Evolutionary conservation across 2,113 vertebrate species (phyloP).

Genomic region (Stegastes partitus): DNA sequence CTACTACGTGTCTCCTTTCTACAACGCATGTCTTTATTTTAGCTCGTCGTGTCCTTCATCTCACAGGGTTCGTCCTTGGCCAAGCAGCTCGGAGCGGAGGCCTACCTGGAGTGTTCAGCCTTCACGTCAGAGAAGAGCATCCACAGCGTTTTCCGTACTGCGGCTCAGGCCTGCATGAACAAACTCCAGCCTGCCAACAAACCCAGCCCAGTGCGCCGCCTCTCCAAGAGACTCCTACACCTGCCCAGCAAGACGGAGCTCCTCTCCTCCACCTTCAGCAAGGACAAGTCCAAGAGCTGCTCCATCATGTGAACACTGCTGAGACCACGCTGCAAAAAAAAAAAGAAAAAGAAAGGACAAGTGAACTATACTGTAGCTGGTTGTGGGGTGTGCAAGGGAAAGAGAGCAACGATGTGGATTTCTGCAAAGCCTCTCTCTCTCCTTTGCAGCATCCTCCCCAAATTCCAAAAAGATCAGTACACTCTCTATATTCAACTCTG

Average conservation of each 20-base stretch:
- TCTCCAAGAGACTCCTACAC: slow-evolving; percentile 93
- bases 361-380: slow-evolving; percentile 22
- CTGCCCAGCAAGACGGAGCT: slow-evolving; percentile 91
- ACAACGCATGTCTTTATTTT: neutral
- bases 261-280: slow-evolving; percentile 92
- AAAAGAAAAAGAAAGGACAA: slow-evolving; percentile 16
- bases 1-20: neutral
- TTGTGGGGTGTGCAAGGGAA: slow-evolving; percentile 45
- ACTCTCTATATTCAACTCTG: slow-evolving; percentile 33
- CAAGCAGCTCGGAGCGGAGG: slow-evolving; percentile 92
- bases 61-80: slow-evolving; percentile 89
- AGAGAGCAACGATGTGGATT: slow-evolving; percentile 45
- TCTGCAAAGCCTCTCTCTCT: slow-evolving; percentile 47
- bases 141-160: slow-evolving; percentile 92
- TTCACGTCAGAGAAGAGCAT: slow-evolving; percentile 97
- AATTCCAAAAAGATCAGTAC: slow-evolving; percentile 17
- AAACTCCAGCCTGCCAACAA: slow-evolving; percentile 83
- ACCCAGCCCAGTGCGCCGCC: slow-evolving; percentile 87
- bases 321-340: neutral
- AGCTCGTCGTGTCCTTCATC: neutral
- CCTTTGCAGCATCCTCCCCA: slow-evolving; percentile 44
- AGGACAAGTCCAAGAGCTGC: slow-evolving; percentile 95
- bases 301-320: slow-evolving; percentile 90
- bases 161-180: slow-evolving; percentile 89
- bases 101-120: slow-evolving; percentile 94